Evolutionary conservation across 2,797 vertebrate species (phyloP), one percentile per base, ranked within the genome.

Genomic region (Epinephelus coioides): DNA sequence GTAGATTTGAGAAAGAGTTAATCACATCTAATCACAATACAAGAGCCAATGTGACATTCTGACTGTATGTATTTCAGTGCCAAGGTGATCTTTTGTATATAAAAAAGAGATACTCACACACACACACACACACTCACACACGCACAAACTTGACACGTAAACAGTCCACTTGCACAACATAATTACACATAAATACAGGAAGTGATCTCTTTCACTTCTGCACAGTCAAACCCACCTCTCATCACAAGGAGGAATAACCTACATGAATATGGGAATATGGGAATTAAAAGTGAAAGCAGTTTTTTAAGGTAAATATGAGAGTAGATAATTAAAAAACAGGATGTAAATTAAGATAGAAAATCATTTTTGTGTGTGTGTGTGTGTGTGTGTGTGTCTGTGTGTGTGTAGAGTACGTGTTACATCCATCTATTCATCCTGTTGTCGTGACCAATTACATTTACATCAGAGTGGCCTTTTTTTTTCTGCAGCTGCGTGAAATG

Each of bases 361-460:
- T 19, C 13, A 9, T 23, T 38, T 55, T 25, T 44, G 43, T 44
- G 43, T 44, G 43, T 44, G 43, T 55, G 64, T 15, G 43, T 38
- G 43, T 44, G 43, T 44, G 43, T 44, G 43, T 44, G 43, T 44
- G 43, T 44, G 43, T 44, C 13, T 44, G 43, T 44, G 43, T 44
- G 43, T 55, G 64, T 15, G 43, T 38, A n/a, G 25, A 6, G 47
- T 66, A 54, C 5, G 10, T 17, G 6, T 46, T 23, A 1, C 55
- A 23, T 66, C 17, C 44, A 3, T 30, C 47, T 67, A n/a, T 65
- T 79, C 64, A 51, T 38, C n/a, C 47, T 55, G 47, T 1, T 62
- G 65, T 81, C 53, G 65, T 79, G 87, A 77, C 54, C 62, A 83
- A 60, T 84, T 83, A 73, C 55, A 44, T 49, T 60, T 56, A 34